phyloP scores from a whole-genome alignment of 2,113 vertebrate genomes.

The Thomomys bottae region DNA sequence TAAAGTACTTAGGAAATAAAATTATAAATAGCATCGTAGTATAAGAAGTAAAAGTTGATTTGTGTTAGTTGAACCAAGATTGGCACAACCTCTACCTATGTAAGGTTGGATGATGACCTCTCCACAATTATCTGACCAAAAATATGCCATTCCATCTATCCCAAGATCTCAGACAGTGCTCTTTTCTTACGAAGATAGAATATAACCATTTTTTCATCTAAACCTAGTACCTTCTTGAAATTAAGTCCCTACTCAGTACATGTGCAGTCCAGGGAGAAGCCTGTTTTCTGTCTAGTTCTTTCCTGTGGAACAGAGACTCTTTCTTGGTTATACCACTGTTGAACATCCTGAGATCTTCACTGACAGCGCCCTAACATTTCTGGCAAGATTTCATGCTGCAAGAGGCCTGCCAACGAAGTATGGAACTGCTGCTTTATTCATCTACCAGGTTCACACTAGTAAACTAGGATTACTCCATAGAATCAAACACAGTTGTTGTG shows the following conservation, averaged over 20 bases:
- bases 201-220: background rate
- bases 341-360: background rate
- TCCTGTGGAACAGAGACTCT: background rate
- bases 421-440: background rate
- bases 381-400: background rate
- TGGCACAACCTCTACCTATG: background rate
- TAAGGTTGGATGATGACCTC: background rate
- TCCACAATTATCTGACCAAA: background rate
- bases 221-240: background rate
- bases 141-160: background rate
- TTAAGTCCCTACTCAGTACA: background rate
- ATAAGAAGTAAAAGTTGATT: background rate
- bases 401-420: background rate
- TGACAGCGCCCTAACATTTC: background rate
- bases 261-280: too few species aligned
- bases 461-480: background rate
- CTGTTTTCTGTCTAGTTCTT: background rate
- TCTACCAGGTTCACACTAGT: background rate
- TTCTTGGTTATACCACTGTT: rapidly evolving
- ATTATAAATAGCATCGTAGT: background rate
- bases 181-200: background rate
- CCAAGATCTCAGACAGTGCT: background rate
- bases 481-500: background rate
- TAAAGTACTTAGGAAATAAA: background rate
- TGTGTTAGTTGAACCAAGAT: constrained; percentile 10